A percentile compares a stretch with the other conserved stretches of the same genome.
phyloP scores from a whole-genome alignment of 1,140 invertebrate species.

The Rhopalosiphum padi region DNA sequence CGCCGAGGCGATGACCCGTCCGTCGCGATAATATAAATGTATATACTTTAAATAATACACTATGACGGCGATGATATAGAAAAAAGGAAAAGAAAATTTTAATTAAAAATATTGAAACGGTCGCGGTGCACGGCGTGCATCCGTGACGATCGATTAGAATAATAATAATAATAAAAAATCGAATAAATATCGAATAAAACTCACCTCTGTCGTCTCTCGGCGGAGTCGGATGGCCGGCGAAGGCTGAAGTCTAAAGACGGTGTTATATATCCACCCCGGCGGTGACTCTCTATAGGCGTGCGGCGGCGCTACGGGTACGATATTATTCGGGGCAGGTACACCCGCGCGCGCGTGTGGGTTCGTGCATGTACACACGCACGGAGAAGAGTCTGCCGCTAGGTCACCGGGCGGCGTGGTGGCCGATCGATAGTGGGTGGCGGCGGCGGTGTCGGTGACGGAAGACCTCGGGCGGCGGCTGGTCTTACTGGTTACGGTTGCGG shows the following conservation, averaged over 20 bases:
- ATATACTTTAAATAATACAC: not conserved
- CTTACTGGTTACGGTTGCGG: not conserved
- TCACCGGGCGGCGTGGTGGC: conserved; percentile 32
- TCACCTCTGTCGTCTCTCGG: not conserved
- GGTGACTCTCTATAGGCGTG: not conserved
- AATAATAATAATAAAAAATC: not conserved
- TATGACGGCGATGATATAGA: not conserved
- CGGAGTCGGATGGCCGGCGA: not conserved
- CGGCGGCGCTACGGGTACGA: not conserved
- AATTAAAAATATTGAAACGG: not conserved
- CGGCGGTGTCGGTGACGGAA: not conserved
- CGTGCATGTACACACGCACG: conserved; percentile 10
- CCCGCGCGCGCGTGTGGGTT: conserved; percentile 4
- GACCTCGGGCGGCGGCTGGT: conserved; percentile 13
- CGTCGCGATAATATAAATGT: not conserved
- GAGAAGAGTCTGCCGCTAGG: conserved; percentile 17
- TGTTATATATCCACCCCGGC: not conserved
- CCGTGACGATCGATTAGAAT: not conserved
- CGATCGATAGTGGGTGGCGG: conserved; percentile 30
- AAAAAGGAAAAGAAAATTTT: not conserved
- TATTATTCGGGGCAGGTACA: not conserved
- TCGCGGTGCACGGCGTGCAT: not conserved
- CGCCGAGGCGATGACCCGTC: not conserved
- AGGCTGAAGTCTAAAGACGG: not conserved
- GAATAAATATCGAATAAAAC: not conserved